These are phyloP conservation scores for Pipistrellus pipistrellus DNA, from an alignment of 2,797 vertebrate genomes.

Conservation along the genomic window DNA sequence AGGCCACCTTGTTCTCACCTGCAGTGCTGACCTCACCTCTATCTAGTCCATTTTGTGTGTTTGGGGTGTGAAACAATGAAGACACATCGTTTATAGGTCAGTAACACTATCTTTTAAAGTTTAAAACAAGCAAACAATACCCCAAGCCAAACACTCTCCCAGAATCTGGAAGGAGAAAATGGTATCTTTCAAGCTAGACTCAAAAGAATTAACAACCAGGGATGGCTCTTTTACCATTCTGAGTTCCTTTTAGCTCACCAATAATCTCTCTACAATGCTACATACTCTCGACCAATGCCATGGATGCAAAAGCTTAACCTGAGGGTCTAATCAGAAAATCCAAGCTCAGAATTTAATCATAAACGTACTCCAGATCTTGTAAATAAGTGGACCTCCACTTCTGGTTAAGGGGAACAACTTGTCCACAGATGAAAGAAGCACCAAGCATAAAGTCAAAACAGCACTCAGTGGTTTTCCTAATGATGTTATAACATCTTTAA, in stretches of 20 bases:
- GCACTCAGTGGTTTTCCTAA: background rate
- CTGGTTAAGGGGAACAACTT: background rate
- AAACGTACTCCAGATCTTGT: background rate
- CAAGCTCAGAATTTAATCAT: background rate
- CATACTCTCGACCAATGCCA: background rate
- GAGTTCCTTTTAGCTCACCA: background rate
- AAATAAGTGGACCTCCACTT: background rate
- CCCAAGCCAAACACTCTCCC: background rate
- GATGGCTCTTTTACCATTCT: background rate
- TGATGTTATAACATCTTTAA: constrained; percentile 7
- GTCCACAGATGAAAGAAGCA: background rate
- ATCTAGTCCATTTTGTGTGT: background rate
- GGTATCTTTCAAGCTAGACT: constrained; percentile 7
- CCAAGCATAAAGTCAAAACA: constrained; percentile 22
- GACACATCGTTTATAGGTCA: background rate
- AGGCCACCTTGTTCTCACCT: background rate
- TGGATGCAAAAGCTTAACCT: constrained; percentile 1
- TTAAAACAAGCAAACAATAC: background rate
- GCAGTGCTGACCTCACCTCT: background rate
- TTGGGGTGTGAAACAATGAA: background rate
- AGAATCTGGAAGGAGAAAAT: constrained; percentile 10
- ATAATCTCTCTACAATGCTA: background rate
- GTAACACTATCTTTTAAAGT: background rate
- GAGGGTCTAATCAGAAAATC: constrained; percentile 21
- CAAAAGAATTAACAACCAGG: constrained; percentile 1